These are phyloP conservation scores for Elmis aenea DNA, from an alignment of 2,888 invertebrate species.

Conservation along the genomic window DNA sequence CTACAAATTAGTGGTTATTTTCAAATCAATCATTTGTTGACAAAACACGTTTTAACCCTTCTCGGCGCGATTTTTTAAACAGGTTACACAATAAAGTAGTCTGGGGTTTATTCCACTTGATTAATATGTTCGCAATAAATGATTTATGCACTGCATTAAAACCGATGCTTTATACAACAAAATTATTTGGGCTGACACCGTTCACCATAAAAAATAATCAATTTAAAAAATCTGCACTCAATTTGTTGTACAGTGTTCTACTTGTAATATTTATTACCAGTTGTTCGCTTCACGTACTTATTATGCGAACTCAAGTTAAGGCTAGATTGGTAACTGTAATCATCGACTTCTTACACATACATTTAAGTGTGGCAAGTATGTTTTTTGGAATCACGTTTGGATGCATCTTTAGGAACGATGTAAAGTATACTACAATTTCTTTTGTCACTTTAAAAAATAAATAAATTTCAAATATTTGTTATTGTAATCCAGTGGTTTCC, in stretches of 20 bases:
- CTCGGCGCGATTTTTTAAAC: no score
- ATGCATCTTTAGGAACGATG: slow-evolving; percentile 3
- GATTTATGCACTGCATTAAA: slow-evolving; percentile 34
- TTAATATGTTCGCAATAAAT: slow-evolving; percentile 91
- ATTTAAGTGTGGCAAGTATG: slow-evolving; percentile 3
- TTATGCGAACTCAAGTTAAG: not conserved
- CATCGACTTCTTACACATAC: slow-evolving; percentile 3
- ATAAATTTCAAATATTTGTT: no score
- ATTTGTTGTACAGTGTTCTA: slow-evolving; percentile 3
- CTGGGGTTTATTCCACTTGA: no score
- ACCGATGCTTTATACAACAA: slow-evolving; percentile 6
- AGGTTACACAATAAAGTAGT: no score
- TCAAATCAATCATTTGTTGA: no score
- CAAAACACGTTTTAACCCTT: no score
- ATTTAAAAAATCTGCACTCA: slow-evolving; percentile 1
- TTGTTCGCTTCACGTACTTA: not conserved
- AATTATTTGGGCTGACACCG: slow-evolving; percentile 7
- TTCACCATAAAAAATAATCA: not conserved
- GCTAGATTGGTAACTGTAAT: slow-evolving; percentile 4
- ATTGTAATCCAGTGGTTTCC: no score
- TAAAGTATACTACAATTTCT: no score
- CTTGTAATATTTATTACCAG: slow-evolving; percentile 1
- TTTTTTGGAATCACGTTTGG: slow-evolving; percentile 5
- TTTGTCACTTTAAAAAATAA: no score
- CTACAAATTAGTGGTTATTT: no score